Conservation (phyloP, 1,140 invertebrate species). For the Calephelis nemesis region DNA sequence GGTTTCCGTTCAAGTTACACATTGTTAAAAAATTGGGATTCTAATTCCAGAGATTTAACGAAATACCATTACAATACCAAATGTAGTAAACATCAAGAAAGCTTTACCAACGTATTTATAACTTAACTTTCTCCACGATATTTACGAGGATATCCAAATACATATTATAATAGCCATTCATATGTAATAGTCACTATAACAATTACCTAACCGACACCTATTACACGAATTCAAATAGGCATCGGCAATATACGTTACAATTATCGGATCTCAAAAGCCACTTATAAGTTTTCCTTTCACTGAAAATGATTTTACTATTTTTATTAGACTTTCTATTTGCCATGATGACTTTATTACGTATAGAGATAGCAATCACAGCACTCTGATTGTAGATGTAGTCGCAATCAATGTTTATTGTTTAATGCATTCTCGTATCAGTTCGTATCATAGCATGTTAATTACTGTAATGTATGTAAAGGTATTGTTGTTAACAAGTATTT, state of each 20-base stretch:
- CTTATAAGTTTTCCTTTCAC: constrained; percentile 53
- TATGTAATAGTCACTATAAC: not conserved
- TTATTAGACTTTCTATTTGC: constrained; percentile 70
- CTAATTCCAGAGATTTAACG: too few species aligned
- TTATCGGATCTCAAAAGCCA: constrained; percentile 32
- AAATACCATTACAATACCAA: too few species aligned
- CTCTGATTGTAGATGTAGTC: not conserved
- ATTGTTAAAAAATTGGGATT: too few species aligned
- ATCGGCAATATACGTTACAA: constrained; percentile 29
- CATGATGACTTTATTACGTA: constrained; percentile 51
- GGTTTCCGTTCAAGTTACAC: too few species aligned
- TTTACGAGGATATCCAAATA: not conserved
- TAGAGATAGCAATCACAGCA: constrained; percentile 4
- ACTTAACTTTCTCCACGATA: too few species aligned
- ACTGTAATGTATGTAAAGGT: too few species aligned
- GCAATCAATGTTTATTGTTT: not conserved
- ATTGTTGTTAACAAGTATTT: too few species aligned
- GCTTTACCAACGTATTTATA: too few species aligned
- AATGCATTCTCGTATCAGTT: not conserved
- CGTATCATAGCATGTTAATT: too few species aligned
- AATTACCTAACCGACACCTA: constrained; percentile 4
- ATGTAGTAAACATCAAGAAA: too few species aligned
- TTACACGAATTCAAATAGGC: not conserved
- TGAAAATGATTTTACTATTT: constrained; percentile 55
- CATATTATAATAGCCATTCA: not conserved